phyloP scores from a whole-genome alignment of 2,888 invertebrate genomes.

The Aethes cnicana region DNA sequence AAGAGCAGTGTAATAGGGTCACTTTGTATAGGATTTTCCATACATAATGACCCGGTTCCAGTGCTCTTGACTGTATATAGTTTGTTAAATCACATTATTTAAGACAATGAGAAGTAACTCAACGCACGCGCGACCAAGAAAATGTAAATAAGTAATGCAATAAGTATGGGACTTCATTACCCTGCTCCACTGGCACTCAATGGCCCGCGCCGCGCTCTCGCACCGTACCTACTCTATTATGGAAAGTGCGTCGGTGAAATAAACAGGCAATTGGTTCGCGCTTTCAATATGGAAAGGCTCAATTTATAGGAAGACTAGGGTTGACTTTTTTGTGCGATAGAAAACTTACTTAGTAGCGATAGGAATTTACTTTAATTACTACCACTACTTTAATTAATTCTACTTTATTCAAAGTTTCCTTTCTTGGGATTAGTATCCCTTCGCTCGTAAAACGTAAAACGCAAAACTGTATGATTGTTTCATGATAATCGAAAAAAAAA shows the following conservation, averaged over 20 bases:
- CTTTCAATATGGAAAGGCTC: conserved; percentile 7
- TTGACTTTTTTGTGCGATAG: not conserved
- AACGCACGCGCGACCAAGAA: not conserved
- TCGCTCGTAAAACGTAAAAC: too few species aligned
- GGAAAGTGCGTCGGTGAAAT: conserved; percentile 9
- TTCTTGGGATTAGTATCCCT: too few species aligned
- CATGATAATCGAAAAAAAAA: too few species aligned
- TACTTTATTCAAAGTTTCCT: too few species aligned
- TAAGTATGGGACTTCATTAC: conserved; percentile 11
- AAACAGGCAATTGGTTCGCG: conserved; percentile 19
- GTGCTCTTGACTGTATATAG: too few species aligned
- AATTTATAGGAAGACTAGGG: conserved; percentile 4
- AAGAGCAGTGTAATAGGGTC: too few species aligned
- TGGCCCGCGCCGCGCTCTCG: not conserved
- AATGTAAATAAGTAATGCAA: conserved; percentile 11
- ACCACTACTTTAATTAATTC: too few species aligned
- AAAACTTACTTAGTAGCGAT: not conserved
- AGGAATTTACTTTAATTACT: too few species aligned
- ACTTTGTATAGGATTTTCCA: too few species aligned
- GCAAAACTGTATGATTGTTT: too few species aligned
- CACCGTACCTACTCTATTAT: not conserved
- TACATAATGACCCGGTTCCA: too few species aligned
- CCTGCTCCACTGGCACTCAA: conserved; percentile 6
- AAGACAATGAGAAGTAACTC: not conserved
- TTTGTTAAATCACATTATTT: too few species aligned